Conservation (phyloP, 2,113 vertebrate genomes). For the Suricata suricatta region DNA sequence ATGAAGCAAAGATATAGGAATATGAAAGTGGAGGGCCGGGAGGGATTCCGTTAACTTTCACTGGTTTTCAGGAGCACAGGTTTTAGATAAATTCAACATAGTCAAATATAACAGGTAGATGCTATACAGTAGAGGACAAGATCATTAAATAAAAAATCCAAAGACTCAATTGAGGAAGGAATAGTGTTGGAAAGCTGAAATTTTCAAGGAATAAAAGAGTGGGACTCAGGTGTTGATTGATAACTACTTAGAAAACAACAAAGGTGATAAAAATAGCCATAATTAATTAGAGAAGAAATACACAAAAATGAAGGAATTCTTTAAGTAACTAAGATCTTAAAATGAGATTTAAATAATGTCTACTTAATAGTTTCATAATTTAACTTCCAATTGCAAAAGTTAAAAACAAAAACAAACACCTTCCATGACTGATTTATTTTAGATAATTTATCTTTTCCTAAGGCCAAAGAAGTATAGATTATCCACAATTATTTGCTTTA, state of each 20-base stretch:
- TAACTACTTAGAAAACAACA: not conserved
- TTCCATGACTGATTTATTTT: not conserved
- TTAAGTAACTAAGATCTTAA: not conserved
- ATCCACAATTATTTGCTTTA: not conserved
- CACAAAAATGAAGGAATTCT: not conserved
- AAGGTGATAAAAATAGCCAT: not conserved
- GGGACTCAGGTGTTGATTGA: not conserved
- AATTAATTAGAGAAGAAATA: not conserved
- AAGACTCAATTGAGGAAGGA: not conserved
- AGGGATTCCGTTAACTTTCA: not conserved
- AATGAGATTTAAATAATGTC: not conserved
- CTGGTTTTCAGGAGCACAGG: not conserved
- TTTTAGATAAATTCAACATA: not conserved
- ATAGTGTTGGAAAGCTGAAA: not conserved
- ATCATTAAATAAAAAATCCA: not conserved
- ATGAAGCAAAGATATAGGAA: not conserved
- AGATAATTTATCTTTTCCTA: not conserved
- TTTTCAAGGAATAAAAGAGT: not conserved
- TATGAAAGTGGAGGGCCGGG: not conserved
- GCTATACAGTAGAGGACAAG: not conserved
- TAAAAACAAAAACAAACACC: not conserved
- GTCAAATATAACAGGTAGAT: not conserved
- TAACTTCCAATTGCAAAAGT: not conserved
- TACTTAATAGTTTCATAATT: not conserved
- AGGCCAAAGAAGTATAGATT: not conserved